Evolutionary conservation across 1,140 invertebrate species (phyloP).

Genomic region (Arctopsyche grandis): DNA sequence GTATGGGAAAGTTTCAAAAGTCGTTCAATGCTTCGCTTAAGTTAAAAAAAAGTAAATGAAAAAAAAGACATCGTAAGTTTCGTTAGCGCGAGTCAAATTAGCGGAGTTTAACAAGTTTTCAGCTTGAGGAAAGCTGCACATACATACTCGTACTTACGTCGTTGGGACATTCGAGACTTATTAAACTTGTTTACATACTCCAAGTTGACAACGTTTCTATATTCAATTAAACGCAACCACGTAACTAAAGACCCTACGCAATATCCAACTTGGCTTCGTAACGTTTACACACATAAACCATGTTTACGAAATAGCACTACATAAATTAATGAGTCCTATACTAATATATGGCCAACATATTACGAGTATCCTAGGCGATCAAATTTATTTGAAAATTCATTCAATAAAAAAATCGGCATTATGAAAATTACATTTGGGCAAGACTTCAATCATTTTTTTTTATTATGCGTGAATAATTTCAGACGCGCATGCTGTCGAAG

Average conservation of each 20-base stretch:
- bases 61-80: constrained; percentile 3
- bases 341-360: too few relatives aligned
- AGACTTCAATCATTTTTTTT: too few relatives aligned
- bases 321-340: background rate
- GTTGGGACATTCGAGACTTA: background rate
- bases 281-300: too few relatives aligned
- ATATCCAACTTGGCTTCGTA: too few relatives aligned
- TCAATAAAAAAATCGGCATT: too few relatives aligned
- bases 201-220: constrained; percentile 12
- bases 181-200: constrained; percentile 3
- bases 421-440: too few relatives aligned
- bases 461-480: too few relatives aligned
- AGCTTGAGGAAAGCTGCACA: background rate
- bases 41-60: background rate
- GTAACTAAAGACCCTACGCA: too few relatives aligned
- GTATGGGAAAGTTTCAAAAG: background rate
- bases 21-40: too few relatives aligned
- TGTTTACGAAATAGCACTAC: background rate
- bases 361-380: too few relatives aligned
- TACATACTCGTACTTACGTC: background rate
- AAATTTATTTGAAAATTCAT: too few relatives aligned
- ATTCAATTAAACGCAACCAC: background rate
- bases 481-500: too few relatives aligned
- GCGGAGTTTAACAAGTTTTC: constrained; percentile 16
- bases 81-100: background rate